A percentile compares a stretch with the other conserved stretches of the same genome.
These are phyloP conservation scores for Lophotis ruficrista DNA, from an alignment of 2,113 vertebrate genomes.

Conservation along the genomic window DNA sequence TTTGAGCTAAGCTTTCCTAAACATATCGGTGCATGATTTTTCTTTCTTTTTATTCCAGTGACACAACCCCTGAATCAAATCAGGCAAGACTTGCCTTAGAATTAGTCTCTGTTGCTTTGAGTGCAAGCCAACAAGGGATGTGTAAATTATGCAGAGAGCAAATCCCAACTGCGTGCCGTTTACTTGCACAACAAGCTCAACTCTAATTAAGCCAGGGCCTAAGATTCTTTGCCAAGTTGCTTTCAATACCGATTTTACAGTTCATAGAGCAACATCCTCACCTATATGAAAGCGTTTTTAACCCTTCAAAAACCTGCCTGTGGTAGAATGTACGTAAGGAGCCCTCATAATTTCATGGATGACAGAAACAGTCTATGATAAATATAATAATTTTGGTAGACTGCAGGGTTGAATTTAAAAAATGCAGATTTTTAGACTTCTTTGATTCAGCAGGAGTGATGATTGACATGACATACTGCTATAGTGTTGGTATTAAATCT, in stretches of 20 bases:
- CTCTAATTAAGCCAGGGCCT: slow-evolving; percentile 67
- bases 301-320: slow-evolving; percentile 2
- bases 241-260: slow-evolving; percentile 68
- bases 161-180: slow-evolving; percentile 67
- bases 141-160: slow-evolving; percentile 65
- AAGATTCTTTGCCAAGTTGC: slow-evolving; percentile 64
- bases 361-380: not conserved
- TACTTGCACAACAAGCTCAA: slow-evolving; percentile 72
- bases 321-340: not conserved
- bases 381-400: not conserved
- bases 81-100: slow-evolving; percentile 3
- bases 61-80: not conserved
- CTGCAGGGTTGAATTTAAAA: not conserved
- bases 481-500: not conserved
- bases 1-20: slow-evolving; percentile 6
- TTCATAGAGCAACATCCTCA: slow-evolving; percentile 58
- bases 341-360: not conserved
- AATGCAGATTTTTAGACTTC: not conserved
- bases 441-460: not conserved
- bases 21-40: not conserved
- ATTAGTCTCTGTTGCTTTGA: slow-evolving; percentile 29
- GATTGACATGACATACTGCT: not conserved
- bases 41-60: slow-evolving; percentile 1
- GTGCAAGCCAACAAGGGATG: slow-evolving; percentile 44
- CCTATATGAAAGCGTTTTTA: slow-evolving; percentile 48